Base-by-base conservation (phyloP, 2,888 invertebrate genomes). In the Hypomecis punctinalis region DNA sequence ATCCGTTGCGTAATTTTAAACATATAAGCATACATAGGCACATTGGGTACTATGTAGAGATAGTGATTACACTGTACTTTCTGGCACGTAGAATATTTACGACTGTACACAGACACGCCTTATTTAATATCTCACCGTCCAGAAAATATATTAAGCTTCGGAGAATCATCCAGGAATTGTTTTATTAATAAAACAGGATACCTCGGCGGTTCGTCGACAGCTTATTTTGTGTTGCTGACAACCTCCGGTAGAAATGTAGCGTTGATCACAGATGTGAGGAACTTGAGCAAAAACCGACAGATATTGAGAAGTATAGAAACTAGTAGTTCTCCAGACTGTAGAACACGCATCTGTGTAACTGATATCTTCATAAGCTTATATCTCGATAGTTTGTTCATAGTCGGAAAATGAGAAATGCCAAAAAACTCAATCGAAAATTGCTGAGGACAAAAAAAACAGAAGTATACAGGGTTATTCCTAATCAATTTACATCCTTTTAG, bases 181-280 rank as follows among this genome's bases (percentile, higher is more conserved):
- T 53, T 61, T 61, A 57, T 61, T 80, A 82, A 77, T 71, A 64
- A 77, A 76, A 76, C 78, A 75, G 76, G 73, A 75, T 76, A 77
- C 71, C 76, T 71, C 70, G 71, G 71, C 74, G 78, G 79, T 84
- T 86, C 82, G 85, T 84, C 78, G 76, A 76, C 76, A 65, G 80
- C 83, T 86, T 82, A 86, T 87, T 23, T 88, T 79, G 75, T 82
- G 76, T 70, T 74, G 77, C 73, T 78, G 82, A 79, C 81, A 78
- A 69, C 69, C 70, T 62, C 71, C 69, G 66, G 58, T 64, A 45
- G 51, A 59, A 43, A 36, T 10, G 57, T 33, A 39, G 43, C 58
- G 55, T 0, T 0, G 49, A 59, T 57, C 55, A 69, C 72, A 11
- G 6, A 57, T 2, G 39, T 35, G 68, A n/a, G 48, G 73, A 56